Percentiles rank a stretch among this genome's conserved stretches.
Evolutionary conservation across 2,797 vertebrate species (phyloP).

Genomic region (Siniperca obscura): DNA sequence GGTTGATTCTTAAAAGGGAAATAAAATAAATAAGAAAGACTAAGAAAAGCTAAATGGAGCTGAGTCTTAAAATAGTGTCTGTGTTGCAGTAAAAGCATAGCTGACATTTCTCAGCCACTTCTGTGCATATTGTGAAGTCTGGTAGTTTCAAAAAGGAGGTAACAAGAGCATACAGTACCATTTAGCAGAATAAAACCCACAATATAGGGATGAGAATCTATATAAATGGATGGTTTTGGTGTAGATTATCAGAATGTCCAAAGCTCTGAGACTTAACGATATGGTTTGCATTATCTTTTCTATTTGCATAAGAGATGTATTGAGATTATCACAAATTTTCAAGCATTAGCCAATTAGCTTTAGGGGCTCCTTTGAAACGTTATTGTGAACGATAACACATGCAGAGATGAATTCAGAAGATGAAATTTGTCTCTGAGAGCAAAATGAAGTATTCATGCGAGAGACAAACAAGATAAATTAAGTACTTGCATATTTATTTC

Average conservation of each 20-base stretch:
- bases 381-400: constrained; percentile 35
- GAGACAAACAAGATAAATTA: constrained; percentile 63
- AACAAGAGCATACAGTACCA: neutral
- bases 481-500: constrained; percentile 72
- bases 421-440: constrained; percentile 46
- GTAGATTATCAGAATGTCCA: neutral
- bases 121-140: constrained; percentile 9
- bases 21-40: constrained; percentile 7
- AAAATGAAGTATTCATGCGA: constrained; percentile 66
- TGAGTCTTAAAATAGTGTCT: neutral
- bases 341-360: constrained; percentile 41
- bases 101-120: constrained; percentile 4
- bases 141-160: neutral
- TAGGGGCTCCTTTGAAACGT: constrained; percentile 43
- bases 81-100: neutral
- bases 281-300: constrained; percentile 16
- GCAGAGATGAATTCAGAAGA: constrained; percentile 42
- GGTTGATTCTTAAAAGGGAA: constrained; percentile 80
- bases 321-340: constrained; percentile 43
- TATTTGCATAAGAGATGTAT: constrained; percentile 34
- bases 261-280: constrained; percentile 13
- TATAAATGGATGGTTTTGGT: neutral
- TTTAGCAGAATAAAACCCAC: neutral
- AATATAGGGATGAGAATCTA: neutral
- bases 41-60: constrained; percentile 1